Percentiles rank a stretch among this genome's conserved stretches.
Evolutionary conservation across 2,888 invertebrate genomes (phyloP).

Genomic region (Brachynemurus nebulosus): DNA sequence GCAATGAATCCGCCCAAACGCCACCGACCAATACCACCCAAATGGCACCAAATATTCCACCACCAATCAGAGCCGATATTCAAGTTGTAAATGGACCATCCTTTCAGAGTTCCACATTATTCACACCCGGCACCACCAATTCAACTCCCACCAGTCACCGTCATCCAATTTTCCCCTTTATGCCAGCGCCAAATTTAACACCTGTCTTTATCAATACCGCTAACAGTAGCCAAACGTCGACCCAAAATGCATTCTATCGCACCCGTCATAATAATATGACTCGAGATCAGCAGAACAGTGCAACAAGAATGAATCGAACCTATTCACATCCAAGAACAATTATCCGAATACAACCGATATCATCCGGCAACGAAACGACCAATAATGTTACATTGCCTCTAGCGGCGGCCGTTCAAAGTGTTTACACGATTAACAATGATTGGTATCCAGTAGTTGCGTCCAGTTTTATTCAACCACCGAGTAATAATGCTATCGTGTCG

Average conservation of each 20-base stretch:
- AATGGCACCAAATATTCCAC: too few species aligned
- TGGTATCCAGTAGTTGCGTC: too few species aligned
- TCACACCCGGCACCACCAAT: background rate
- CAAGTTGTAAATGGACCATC: constrained; percentile 3
- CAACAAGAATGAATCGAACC: background rate
- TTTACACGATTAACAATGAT: constrained; percentile 2
- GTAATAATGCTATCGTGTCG: background rate
- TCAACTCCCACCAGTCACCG: background rate
- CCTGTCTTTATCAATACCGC: too few species aligned
- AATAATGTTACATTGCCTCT: background rate
- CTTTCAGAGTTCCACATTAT: background rate
- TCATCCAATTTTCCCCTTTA: too few species aligned
- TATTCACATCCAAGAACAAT: constrained; percentile 1
- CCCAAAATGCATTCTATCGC: background rate
- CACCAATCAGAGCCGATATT: background rate
- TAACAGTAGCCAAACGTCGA: background rate
- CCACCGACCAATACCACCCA: background rate
- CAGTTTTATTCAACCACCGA: constrained; percentile 5
- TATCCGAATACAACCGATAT: constrained; percentile 5
- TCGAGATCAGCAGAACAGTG: background rate
- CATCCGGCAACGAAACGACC: background rate
- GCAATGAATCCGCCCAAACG: background rate
- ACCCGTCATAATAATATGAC: constrained; percentile 2
- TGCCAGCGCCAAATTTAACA: background rate
- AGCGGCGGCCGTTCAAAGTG: constrained; percentile 1